phyloP scores from a whole-genome alignment of 2,113 vertebrate species.

The Fukomys damarensis region DNA sequence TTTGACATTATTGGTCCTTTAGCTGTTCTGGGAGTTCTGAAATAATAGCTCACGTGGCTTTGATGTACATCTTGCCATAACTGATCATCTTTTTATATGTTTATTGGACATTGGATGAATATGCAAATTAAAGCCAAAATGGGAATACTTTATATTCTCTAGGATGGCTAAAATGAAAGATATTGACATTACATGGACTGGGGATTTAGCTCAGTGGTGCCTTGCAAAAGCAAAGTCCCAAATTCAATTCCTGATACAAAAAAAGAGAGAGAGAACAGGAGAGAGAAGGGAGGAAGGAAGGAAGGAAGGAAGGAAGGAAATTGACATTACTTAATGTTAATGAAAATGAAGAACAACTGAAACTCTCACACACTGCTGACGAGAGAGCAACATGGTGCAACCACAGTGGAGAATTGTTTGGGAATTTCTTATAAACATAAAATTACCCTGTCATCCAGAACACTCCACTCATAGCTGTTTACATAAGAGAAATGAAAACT shows the following conservation, averaged over 20 bases:
- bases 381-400: neutral
- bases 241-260: too few species aligned
- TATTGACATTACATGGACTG: neutral
- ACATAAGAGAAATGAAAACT: conserved; percentile 6
- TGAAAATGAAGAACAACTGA: neutral
- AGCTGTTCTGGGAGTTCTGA: neutral
- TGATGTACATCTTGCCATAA: neutral
- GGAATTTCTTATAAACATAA: neutral
- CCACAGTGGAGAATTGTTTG: neutral
- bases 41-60: neutral
- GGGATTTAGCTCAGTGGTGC: too few species aligned
- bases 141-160: neutral
- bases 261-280: too few species aligned
- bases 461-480: neutral
- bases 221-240: too few species aligned
- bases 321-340: neutral
- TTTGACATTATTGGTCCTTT: neutral
- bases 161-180: neutral
- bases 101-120: neutral
- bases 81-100: neutral
- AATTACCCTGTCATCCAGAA: neutral
- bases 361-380: neutral
- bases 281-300: too few species aligned
- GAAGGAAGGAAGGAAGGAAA: too few species aligned
- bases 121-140: conserved; percentile 6